These are phyloP conservation scores for Lethocerus indicus DNA, from an alignment of 1,140 invertebrate genomes.

Conservation along the genomic window DNA sequence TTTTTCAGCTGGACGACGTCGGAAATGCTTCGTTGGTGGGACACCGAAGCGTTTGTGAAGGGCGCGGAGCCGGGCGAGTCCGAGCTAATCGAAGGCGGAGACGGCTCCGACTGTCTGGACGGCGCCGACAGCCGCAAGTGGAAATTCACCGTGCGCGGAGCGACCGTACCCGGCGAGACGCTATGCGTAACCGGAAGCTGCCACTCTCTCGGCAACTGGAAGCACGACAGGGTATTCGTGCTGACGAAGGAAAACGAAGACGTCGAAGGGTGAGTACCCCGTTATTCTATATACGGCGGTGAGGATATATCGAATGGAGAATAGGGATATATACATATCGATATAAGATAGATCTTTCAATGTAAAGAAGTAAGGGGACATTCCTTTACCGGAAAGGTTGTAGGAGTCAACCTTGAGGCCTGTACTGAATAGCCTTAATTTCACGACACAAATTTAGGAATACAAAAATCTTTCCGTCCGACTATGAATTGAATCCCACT, in stretches of 20 bases:
- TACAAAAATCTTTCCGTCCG: no score
- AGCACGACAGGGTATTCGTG: constrained; percentile 22
- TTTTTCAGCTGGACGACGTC: no score
- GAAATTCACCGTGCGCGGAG: constrained; percentile 26
- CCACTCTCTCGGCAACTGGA: constrained; percentile 30
- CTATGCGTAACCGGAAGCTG: constrained; percentile 33
- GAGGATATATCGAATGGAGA: neutral
- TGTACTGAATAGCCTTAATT: neutral
- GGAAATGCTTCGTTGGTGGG: constrained; percentile 18
- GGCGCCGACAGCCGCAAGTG: constrained; percentile 4
- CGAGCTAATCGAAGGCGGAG: neutral
- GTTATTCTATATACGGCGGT: neutral
- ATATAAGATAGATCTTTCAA: neutral
- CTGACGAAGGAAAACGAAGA: constrained; percentile 16
- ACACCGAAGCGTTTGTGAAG: constrained; percentile 13
- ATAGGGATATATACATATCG: neutral
- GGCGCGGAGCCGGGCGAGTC: constrained; percentile 1
- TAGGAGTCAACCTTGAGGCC: neutral
- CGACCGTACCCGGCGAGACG: constrained; percentile 23
- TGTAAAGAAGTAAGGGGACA: neutral
- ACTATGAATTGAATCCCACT: no score
- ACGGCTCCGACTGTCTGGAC: neutral
- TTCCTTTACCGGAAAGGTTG: neutral
- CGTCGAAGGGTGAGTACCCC: constrained; percentile 11
- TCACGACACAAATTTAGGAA: no score